A percentile compares a stretch with the other conserved stretches of the same genome.
Conservation (phyloP, 2,888 invertebrate species). For the Fragum whitleyi region DNA sequence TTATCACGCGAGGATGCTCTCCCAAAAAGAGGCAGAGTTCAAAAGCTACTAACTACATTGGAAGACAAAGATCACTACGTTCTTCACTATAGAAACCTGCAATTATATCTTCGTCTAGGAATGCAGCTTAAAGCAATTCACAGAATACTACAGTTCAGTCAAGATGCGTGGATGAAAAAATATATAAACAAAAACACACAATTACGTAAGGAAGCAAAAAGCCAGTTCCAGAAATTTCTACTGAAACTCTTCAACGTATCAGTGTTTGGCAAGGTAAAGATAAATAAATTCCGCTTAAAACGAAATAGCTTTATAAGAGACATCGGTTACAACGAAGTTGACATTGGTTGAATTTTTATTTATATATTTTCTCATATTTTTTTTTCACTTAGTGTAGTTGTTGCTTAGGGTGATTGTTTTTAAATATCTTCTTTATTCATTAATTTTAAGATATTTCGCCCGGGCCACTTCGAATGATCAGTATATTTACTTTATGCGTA, state of each 20-base stretch:
- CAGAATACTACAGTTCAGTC: slow-evolving; percentile 76
- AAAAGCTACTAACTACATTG: slow-evolving; percentile 38
- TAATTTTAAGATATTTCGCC: too few species aligned
- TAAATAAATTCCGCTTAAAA: not conserved
- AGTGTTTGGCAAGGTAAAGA: slow-evolving; percentile 74
- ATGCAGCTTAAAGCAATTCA: slow-evolving; percentile 74
- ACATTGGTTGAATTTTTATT: not conserved
- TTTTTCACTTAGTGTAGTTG: too few species aligned
- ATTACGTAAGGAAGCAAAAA: slow-evolving; percentile 32
- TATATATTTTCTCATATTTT: not conserved
- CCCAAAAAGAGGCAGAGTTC: slow-evolving; percentile 25
- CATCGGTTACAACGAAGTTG: too few species aligned
- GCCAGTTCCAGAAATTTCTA: too few species aligned
- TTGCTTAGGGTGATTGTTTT: too few species aligned
- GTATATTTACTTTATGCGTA: too few species aligned
- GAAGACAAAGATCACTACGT: slow-evolving; percentile 42
- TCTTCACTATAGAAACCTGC: slow-evolving; percentile 31
- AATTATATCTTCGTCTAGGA: slow-evolving; percentile 55
- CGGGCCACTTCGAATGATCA: too few species aligned
- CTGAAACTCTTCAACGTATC: slow-evolving; percentile 73
- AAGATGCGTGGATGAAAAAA: slow-evolving; percentile 77
- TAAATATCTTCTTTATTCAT: too few species aligned
- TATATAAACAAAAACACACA: slow-evolving; percentile 79
- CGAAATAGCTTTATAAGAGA: too few species aligned
- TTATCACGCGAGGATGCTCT: slow-evolving; percentile 11